Base-by-base conservation (phyloP, 1,140 invertebrate genomes). In the honey bee (Apis mellifera) region DNA sequence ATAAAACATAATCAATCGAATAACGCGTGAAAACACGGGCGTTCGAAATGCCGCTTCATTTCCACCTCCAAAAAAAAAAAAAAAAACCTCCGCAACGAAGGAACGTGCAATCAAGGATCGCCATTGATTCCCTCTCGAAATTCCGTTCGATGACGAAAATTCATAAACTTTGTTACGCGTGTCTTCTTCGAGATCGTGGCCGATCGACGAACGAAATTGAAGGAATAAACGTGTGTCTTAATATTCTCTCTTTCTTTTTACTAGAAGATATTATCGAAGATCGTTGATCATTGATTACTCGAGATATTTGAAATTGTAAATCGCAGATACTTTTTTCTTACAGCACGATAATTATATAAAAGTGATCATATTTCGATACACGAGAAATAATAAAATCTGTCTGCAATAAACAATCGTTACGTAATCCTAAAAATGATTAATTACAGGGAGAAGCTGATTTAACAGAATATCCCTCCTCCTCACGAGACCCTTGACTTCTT, bases 71-170 rank as follows among this genome's bases (percentile, higher is more conserved):
- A 3, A 32, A 3, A 32, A 32, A 3, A 32, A 3, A 32, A 32
- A 32, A 32, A 32, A 32, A 32, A 32, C 32, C 54, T 17, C 54
- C n/a, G 23, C n/a, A 42, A 65, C 50, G 74, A 21, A 65, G 11
- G 19, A 66, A 42, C 26, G 32, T 42, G 9, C 64, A 66, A 42
- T 42, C 64, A 42, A 42, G 19, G 21, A 9, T 21, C 26, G 32
- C 9, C 32, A 66, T 66, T 66, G 74, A 65, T 66, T 76, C 54
- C 50, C 15, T 11, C 52, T 15, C 23, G 60, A 76, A 76, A 76
- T 52, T 54, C 48, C 23, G 60, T 9, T 26, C 48, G 65, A 65
- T 65, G 32, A 65, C 26, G 11, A 42, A 42, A 65, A 65, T 65
- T 32, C 32, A 65, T 42, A 65, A 32, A 65, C 32, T 64, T 64